These are phyloP conservation scores for Drosophila navojoa DNA, from an alignment of 1,140 invertebrate genomes.

Conservation along the genomic window DNA sequence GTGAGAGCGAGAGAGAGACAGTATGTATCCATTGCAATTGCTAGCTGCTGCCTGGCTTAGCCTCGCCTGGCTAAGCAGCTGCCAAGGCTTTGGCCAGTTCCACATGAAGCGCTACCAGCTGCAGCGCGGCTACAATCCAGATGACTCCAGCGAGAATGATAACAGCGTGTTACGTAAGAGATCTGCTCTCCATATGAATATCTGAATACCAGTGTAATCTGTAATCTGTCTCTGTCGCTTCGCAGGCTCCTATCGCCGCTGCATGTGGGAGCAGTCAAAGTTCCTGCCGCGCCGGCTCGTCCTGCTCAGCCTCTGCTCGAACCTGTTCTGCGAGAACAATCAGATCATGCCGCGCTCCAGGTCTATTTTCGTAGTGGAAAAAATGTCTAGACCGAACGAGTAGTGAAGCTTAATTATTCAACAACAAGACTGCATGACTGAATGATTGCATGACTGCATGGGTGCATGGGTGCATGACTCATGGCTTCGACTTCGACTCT, in stretches of 20 bases:
- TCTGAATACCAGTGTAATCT: too few species aligned
- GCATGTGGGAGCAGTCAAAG: constrained; percentile 83
- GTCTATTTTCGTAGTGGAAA: constrained; percentile 84
- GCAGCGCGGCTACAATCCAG: constrained; percentile 67
- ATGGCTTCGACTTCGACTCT: not conserved
- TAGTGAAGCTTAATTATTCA: constrained; percentile 48
- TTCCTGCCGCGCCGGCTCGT: constrained; percentile 77
- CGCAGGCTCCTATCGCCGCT: constrained; percentile 76
- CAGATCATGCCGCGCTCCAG: constrained; percentile 79
- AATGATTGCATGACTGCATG: not conserved
- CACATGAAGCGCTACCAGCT: constrained; percentile 79
- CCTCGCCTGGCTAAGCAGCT: constrained; percentile 43
- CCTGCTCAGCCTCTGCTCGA: constrained; percentile 74
- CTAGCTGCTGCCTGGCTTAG: constrained; percentile 31
- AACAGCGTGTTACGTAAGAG: constrained; percentile 72
- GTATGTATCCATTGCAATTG: constrained; percentile 56
- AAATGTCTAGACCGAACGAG: constrained; percentile 83
- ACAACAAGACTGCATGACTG: constrained; percentile 4
- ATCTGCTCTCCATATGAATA: too few species aligned
- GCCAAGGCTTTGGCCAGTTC: constrained; percentile 72
- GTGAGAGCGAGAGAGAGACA: not conserved
- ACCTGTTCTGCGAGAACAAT: constrained; percentile 82
- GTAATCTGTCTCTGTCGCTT: not conserved
- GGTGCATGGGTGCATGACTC: not conserved
- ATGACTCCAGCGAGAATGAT: constrained; percentile 69